These are phyloP conservation scores for Seira ritae DNA, from an alignment of 2,888 invertebrate genomes.

Conservation along the genomic window DNA sequence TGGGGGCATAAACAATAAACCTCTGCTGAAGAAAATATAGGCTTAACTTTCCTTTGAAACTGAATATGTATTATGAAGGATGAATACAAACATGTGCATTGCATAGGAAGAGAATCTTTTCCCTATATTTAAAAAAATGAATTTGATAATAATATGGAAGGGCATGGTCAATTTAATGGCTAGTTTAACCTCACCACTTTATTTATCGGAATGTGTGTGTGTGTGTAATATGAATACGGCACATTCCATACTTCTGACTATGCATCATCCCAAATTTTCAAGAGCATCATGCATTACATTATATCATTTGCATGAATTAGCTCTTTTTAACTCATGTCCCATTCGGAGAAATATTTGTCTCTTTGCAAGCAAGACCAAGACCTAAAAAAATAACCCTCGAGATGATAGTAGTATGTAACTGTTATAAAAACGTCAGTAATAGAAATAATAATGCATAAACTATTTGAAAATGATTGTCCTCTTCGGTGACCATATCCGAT, in stretches of 20 bases:
- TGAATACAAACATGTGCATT: too few species aligned
- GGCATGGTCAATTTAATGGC: constrained; percentile 13
- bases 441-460: constrained; percentile 3
- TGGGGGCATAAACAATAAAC: constrained; percentile 29
- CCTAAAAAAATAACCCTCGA: constrained; percentile 3
- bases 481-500: constrained; percentile 43
- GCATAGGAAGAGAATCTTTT: too few species aligned
- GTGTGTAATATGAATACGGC: neutral
- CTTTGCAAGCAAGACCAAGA: too few species aligned
- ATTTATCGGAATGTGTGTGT: constrained; percentile 2
- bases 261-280: neutral
- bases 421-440: constrained; percentile 12
- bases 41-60: neutral
- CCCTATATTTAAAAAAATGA: too few species aligned
- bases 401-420: neutral
- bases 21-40: neutral
- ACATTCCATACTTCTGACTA: neutral
- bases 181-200: constrained; percentile 1
- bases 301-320: constrained; percentile 63
- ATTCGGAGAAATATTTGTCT: constrained; percentile 30
- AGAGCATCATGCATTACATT: constrained; percentile 20
- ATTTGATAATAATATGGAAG: neutral
- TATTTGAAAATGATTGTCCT: constrained; percentile 26
- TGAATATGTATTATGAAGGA: neutral
- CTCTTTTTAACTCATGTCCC: constrained; percentile 52